Evolutionary conservation across 2,888 invertebrate species (phyloP), one percentile per base, ranked within the genome.

Genomic region (Nomada goodeniana): DNA sequence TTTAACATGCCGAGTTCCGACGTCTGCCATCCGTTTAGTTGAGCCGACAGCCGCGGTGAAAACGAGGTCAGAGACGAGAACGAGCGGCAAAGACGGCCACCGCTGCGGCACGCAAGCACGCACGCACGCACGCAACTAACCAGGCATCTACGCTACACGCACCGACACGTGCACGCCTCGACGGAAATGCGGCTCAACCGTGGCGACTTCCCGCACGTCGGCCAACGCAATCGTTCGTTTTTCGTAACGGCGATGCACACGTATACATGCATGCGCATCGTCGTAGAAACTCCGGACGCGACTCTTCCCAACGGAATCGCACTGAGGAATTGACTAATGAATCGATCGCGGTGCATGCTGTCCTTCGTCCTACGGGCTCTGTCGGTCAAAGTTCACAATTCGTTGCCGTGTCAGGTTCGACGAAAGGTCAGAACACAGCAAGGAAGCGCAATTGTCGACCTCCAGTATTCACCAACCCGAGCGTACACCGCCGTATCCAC

Each of bases 1-100:
- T 80, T 73, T 59, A 61, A 78, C 72, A 75, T 52, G 70, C 13
- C 26, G 80, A 78, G 75, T 78, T 76, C 69, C 65, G 63, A 75
- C 80, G 80, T 83, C 83, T 80, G 76, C 73, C 76, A 63, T 76
- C 68, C 82, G 84, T 82, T 84, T 84, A 84, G 76, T 36, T 61
- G 76, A 63, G 69, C 53, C 74, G 68, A 69, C 74, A 52, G 79
- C 76, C 53, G 53, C 71, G 70, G 57, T 76, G 85, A 77, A 84
- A 85, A 85, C 77, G 85, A 61, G 85, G 85, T 85, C 85, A 85
- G 85, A 85, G 85, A 72, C 75, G 82, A 82, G 84, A 85, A 70
- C 74, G 77, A 76, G 65, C 68, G 71, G 74, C 72, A 73, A 82
- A 78, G 82, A 82, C 79, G 70, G 70, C 80, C 61, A 59, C 53